Evolutionary conservation across 2,888 invertebrate genomes (phyloP).

Genomic region (Metalampra italica): DNA sequence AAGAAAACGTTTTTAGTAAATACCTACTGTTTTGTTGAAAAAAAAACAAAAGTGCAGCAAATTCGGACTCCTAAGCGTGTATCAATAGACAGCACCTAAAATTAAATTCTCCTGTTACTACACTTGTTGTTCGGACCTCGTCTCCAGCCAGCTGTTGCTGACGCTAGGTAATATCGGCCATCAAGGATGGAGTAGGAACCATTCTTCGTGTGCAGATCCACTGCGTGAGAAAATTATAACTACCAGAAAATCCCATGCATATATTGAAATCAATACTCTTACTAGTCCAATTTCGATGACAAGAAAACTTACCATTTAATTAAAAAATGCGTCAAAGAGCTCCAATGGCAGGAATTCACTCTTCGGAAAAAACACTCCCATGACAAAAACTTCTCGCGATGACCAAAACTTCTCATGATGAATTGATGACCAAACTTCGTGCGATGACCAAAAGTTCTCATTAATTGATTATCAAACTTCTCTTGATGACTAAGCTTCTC

Average conservation of each 20-base stretch:
- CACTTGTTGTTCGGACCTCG: background rate
- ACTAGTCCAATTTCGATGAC: slow-evolving; percentile 36
- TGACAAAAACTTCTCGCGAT: slow-evolving; percentile 16
- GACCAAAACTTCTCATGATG: background rate
- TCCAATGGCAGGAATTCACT: slow-evolving; percentile 24
- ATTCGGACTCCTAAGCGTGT: background rate
- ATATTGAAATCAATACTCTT: slow-evolving; percentile 34
- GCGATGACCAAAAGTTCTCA: slow-evolving; percentile 1
- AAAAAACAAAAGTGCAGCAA: background rate
- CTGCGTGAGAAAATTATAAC: background rate
- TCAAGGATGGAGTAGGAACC: too few relatives aligned
- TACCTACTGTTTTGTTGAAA: background rate
- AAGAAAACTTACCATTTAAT: slow-evolving; percentile 45
- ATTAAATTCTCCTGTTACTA: background rate
- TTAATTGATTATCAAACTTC: too few relatives aligned
- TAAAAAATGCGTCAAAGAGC: slow-evolving; percentile 14
- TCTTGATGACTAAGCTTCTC: background rate
- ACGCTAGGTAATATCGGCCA: too few relatives aligned
- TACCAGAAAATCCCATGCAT: background rate
- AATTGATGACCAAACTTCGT: background rate
- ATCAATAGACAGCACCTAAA: background rate
- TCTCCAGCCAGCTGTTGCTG: too few relatives aligned
- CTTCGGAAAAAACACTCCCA: slow-evolving; percentile 34
- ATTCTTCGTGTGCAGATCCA: background rate
- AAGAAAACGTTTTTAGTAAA: too few relatives aligned